These are phyloP conservation scores for Rana temporaria DNA, from an alignment of 2,113 vertebrate species.

Conservation along the genomic window DNA sequence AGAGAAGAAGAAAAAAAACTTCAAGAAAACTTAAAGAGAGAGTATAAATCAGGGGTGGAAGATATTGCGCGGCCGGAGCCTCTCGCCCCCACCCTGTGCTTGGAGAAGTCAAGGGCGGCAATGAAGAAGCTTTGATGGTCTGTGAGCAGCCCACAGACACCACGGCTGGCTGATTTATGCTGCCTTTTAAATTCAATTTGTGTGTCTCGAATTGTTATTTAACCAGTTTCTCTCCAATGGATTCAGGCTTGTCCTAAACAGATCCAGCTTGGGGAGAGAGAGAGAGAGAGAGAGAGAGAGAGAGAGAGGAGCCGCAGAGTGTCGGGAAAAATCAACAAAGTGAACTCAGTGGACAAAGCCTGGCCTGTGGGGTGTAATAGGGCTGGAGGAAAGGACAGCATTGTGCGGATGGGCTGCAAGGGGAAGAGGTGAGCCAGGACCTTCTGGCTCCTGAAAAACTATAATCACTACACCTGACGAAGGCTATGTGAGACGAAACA, in stretches of 20 bases:
- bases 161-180: slow-evolving; percentile 42
- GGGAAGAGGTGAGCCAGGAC: not conserved
- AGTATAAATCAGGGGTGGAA: slow-evolving; percentile 30
- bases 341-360: slow-evolving; percentile 1
- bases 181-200: slow-evolving; percentile 52
- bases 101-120: not conserved
- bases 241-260: slow-evolving; percentile 8
- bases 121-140: slow-evolving; percentile 7
- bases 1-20: slow-evolving; percentile 1
- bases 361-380: slow-evolving; percentile 25
- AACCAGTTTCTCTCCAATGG: slow-evolving; percentile 50
- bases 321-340: slow-evolving; percentile 21
- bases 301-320: not conserved
- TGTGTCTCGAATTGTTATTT: slow-evolving; percentile 48
- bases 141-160: slow-evolving; percentile 2
- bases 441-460: too few species aligned
- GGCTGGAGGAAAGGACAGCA: not conserved
- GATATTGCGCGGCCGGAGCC: not conserved
- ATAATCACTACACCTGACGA: too few species aligned
- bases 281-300: too few species aligned
- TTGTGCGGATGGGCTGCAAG: not conserved
- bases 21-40: slow-evolving; percentile 15
- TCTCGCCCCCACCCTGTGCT: not conserved
- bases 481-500: too few species aligned
- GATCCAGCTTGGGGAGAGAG: not conserved